phyloP scores from a whole-genome alignment of 2,113 vertebrate species.

The Gnathonemus longibarbis region DNA sequence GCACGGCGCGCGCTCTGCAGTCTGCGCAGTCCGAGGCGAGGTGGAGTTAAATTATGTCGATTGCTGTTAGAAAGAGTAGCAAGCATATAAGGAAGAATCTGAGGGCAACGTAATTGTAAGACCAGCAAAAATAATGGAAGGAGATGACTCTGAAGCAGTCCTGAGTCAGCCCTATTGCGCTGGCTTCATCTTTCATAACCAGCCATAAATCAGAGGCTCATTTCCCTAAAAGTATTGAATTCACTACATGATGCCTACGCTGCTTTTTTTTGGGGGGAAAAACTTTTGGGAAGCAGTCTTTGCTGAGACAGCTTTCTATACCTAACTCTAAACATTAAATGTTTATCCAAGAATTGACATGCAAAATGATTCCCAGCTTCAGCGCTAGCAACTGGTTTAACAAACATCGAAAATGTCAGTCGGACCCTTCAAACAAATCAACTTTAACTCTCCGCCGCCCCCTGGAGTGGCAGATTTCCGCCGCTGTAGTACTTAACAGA shows the following conservation, averaged over 20 bases:
- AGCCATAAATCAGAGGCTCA: not conserved
- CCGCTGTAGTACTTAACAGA: not conserved
- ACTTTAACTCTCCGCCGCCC: not conserved
- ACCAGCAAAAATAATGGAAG: not conserved
- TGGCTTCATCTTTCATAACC: not conserved
- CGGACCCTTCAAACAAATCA: not conserved
- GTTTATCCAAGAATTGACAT: not conserved
- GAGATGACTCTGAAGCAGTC: not conserved
- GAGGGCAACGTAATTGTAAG: not conserved
- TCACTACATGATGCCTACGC: not conserved
- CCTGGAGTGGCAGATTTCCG: not conserved
- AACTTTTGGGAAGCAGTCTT: not conserved
- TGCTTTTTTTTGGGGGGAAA: not conserved
- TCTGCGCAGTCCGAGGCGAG: not conserved
- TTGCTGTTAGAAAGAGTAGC: not conserved
- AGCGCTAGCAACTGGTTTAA: not conserved
- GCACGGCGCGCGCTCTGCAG: not conserved
- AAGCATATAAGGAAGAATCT: not conserved
- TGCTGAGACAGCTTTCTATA: not conserved
- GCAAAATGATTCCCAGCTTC: not conserved
- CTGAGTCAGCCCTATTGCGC: not conserved
- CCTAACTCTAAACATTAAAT: not conserved
- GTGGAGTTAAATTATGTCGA: not conserved
- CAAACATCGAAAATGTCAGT: not conserved
- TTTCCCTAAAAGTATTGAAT: not conserved